phyloP scores from a whole-genome alignment of 2,113 vertebrate genomes.

The Oncorhynchus mykiss region DNA sequence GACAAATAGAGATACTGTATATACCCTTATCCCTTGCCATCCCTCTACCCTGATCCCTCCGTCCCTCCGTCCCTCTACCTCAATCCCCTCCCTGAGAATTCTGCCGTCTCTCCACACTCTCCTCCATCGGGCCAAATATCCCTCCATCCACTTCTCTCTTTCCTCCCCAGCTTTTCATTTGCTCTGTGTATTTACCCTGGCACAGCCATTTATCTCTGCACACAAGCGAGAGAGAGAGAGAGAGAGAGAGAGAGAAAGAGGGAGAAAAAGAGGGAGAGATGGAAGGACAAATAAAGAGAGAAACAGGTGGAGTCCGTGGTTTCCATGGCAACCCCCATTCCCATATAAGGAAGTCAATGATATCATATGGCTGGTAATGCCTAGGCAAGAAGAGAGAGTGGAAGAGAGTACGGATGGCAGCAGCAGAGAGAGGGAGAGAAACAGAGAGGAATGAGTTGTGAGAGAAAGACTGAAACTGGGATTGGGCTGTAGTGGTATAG shows the following conservation, averaged over 20 bases:
- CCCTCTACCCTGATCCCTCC: neutral
- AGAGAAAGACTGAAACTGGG: slow-evolving; percentile 32
- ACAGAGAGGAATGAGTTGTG: slow-evolving; percentile 37
- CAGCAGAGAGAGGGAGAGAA: slow-evolving; percentile 7
- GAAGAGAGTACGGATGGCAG: slow-evolving; percentile 38
- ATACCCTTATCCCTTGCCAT: too few relatives aligned
- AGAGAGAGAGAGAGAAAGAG: slow-evolving; percentile 26
- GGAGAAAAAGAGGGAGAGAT: slow-evolving; percentile 20
- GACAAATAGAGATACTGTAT: too few relatives aligned
- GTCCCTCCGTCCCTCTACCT: neutral
- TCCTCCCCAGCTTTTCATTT: slow-evolving; percentile 33
- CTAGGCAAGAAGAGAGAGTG: slow-evolving; percentile 32
- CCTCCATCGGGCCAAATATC: neutral
- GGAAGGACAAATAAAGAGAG: neutral
- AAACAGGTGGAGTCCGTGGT: slow-evolving; percentile 86
- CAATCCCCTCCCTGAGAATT: slow-evolving; percentile 24
- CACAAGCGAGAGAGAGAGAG: slow-evolving; percentile 21
- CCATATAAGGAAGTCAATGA: slow-evolving; percentile 78
- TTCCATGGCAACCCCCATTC: slow-evolving; percentile 78
- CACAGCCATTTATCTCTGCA: slow-evolving; percentile 42
- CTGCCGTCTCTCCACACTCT: neutral
- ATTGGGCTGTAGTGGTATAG: neutral
- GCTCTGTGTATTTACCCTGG: slow-evolving; percentile 49
- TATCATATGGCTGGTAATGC: slow-evolving; percentile 70
- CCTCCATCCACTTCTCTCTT: slow-evolving; percentile 29